These are phyloP conservation scores for Brachionus calyciflorus DNA, from an alignment of 1,140 invertebrate species.

Conservation along the genomic window DNA sequence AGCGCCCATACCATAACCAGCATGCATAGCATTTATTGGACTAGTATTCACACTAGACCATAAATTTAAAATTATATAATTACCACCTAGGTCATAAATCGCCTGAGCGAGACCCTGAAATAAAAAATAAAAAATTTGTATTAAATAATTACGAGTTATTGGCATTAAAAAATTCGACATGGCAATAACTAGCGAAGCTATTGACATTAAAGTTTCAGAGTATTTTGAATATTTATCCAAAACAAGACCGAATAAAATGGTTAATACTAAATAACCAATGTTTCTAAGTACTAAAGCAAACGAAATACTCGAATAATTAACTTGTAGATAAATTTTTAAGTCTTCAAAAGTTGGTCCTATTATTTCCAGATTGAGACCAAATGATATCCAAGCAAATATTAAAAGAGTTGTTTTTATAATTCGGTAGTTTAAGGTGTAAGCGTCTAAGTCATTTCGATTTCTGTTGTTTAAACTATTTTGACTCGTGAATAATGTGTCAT, in stretches of 20 bases:
- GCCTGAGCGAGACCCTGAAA: constrained; percentile 25
- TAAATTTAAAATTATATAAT: constrained; percentile 16
- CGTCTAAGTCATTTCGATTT: background rate
- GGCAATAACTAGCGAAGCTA: background rate
- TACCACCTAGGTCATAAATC: constrained; percentile 33
- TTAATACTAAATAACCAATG: background rate
- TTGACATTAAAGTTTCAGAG: constrained; percentile 15
- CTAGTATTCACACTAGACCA: constrained; percentile 9
- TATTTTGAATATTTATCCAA: background rate
- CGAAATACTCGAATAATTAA: constrained; percentile 38
- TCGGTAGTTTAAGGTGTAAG: constrained; percentile 7
- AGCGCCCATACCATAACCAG: constrained; percentile 42
- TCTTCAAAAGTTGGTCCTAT: constrained; percentile 42
- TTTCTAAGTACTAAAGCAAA: constrained; percentile 33
- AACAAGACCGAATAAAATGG: constrained; percentile 27
- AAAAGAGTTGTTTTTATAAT: constrained; percentile 24
- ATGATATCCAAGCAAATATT: constrained; percentile 40
- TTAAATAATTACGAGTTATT: constrained; percentile 23
- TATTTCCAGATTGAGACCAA: constrained; percentile 24
- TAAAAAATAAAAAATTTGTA: background rate
- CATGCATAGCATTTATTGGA: constrained; percentile 45
- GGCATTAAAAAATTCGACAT: constrained; percentile 33
- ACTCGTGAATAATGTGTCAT: background rate
- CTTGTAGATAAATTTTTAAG: constrained; percentile 1
- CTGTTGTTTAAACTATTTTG: constrained; percentile 9